Base-by-base conservation (phyloP, 2,113 vertebrate species). In the Smithornis capensis region DNA sequence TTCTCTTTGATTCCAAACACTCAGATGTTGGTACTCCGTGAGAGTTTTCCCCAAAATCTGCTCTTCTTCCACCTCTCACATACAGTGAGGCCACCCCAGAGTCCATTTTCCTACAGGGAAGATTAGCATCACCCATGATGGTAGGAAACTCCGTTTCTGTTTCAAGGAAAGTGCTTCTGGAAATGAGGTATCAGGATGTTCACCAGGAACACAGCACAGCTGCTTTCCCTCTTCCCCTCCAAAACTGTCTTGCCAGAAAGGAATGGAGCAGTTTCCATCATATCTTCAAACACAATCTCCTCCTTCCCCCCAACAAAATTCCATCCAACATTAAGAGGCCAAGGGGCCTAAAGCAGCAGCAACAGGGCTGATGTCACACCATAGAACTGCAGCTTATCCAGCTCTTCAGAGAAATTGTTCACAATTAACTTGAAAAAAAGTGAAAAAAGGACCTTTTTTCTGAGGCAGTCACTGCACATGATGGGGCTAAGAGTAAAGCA, bases 41-140 rank as follows among this genome's bases (percentile, higher is more conserved):
- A 65, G 19, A 18, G 4, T 59, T 84, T 73, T 6, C 38, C 33
- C 47, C 27, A 6, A 67, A 10, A 77, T 38, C 42, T 84, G 16
- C 8, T 80, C 50, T 80, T 93, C 50, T 57, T 68, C 9, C 33
- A 52, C 68, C 33, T 19, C 6, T 76, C 27, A 50, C 17, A 24
- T 0, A 1, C 1, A 67, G 28, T 3, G 5, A 31, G n/a, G 37
- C 59, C 79, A 57, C 5, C 0, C 0, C 59, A 69, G 55, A 74
- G 24, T 27, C 68, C 2, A 0, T 81, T 33, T 59, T 93, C 80
- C 47, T 68, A 16, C 73, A 89, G 29, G 27, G 24, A 68, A 82
- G 52, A 69, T 28, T 29, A 52, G 38, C 24, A 50, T 71, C 52
- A 49, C 40, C 71, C 8, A 0, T 40, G 59, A 24, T 69, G 79